Base-by-base conservation (phyloP, 2,888 invertebrate genomes). In the Automeris io region DNA sequence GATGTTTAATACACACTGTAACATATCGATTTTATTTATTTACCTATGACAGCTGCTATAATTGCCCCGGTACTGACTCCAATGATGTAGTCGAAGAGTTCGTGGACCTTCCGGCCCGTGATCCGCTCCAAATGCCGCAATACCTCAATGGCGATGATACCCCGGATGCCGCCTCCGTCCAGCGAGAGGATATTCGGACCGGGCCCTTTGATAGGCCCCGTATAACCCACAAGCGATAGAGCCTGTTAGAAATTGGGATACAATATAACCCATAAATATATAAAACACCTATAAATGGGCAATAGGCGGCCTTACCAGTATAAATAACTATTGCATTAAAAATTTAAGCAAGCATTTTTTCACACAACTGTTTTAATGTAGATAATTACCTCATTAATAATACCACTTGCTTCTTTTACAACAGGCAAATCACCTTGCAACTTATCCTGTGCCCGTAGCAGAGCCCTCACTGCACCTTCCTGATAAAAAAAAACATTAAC, bases 131-230 rank as follows among this genome's bases (percentile, higher is more conserved):
- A 72, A 53, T 92, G 91, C 35, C 91, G 89, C 47, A 97, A 76
- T 70, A 96, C 91, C 76, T 95, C 93, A 44, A 97, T 90, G 2
- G 95, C 94, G 45, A 96, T 88, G 45, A 97, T 87, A n/a, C 96
- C 96, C 43, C 96, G 89, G 43, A 95, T 92, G 33, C 97, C 97
- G 29, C 97, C 97, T 2, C 97, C 97, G 81, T 97, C 97, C 55
- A 97, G 93, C 0, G 95, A 88, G 35, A 97, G 86, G 39, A 97
- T 90, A 61, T 93, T 88, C 33, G 96, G 92, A 1, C 97, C 96
- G 18, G 88, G 87, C 1, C 91, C 91, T 40, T 88, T 88, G 3
- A 93, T 86, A 3, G 94, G 91, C 33, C 90, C 90, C 0, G 89
- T 71, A 66, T 93, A 88, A 0, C 96, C 96, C 48, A 95, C 70